Evolutionary conservation across 2,113 vertebrate genomes (phyloP), one percentile per base, ranked within the genome.

Genomic region (Tragelaphus buxtoni): DNA sequence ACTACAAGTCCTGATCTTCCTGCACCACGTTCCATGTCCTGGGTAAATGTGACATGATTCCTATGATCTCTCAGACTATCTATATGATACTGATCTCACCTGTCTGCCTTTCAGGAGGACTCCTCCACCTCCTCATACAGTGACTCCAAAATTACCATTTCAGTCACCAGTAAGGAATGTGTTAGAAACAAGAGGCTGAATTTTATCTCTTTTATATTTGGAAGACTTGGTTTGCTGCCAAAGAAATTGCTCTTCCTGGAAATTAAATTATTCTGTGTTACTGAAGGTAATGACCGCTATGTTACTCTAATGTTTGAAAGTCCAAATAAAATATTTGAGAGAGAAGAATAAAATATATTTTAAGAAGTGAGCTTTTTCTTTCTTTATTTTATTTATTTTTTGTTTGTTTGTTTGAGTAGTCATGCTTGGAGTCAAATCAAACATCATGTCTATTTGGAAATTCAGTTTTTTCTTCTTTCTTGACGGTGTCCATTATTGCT

Each of bases 301-400:
- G 65, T 45, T 72, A 90, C 45, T 89, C 61, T 91, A 87, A 95
- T 63, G 90, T 92, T 77, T 96, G 55, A 87, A 93, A 95, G 39
- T 69, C 60, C 89, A 96, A 96, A 90, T 90, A 97, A 95, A 97
- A 95, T 88, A 95, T 76, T n/a, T 95, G 83, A 93, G 53, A 72
- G 42, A 32, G 35, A 95, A 92, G 69, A 96, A 81, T 72, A 85
- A 95, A 90, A 94, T 79, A 32, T 86, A 88, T 56, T 95, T 89
- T 91, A 88, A 96, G 30, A 92, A 95, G 47, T 90, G 28, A 88
- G 58, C n/a, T 18, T 28, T 56, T 76, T 80, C 5, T 65, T 65
- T 8, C 56, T 79, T 28, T 60, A 0, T 53, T 32, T 24, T 7
- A 42, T 42, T 42, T 42, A 42, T 42, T 42, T 42, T n/a, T n/a